A percentile compares a stretch with the other conserved stretches of the same genome.
Evolutionary conservation across 2,888 invertebrate genomes (phyloP).

Genomic region (Aleiodes alternator): DNA sequence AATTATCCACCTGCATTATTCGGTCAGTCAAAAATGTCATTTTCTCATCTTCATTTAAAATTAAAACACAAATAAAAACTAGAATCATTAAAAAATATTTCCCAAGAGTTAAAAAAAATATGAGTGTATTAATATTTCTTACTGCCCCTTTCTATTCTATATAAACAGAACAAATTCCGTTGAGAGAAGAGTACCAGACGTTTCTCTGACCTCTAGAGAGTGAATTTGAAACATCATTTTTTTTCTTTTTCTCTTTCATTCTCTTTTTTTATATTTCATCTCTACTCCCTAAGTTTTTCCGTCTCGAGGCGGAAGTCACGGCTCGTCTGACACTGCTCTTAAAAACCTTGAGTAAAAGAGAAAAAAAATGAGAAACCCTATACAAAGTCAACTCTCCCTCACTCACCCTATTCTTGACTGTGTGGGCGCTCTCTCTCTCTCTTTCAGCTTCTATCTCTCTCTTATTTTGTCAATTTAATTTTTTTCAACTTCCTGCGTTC

Average conservation of each 20-base stretch:
- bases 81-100: constrained; percentile 19
- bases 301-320: constrained; percentile 13
- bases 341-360: constrained; percentile 11
- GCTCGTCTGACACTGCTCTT: constrained; percentile 23
- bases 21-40: neutral
- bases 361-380: constrained; percentile 28
- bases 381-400: constrained; percentile 25
- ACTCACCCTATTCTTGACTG: neutral
- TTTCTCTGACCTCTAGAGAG: constrained; percentile 20
- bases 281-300: constrained; percentile 6
- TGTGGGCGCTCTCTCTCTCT: neutral
- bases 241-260: neutral
- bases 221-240: constrained; percentile 8
- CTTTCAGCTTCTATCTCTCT: constrained; percentile 28
- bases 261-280: constrained; percentile 15
- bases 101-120: constrained; percentile 8
- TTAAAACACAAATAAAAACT: neutral
- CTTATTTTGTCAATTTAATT: constrained; percentile 58
- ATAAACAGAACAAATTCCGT: constrained; percentile 6
- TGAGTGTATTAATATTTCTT: too few relatives aligned
- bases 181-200: constrained; percentile 14
- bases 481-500: constrained; percentile 50
- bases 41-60: neutral
- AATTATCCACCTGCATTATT: constrained; percentile 20
- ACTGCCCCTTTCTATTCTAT: neutral